Conservation (phyloP, 2,888 invertebrate species). For the Orchesellides sinensis region DNA sequence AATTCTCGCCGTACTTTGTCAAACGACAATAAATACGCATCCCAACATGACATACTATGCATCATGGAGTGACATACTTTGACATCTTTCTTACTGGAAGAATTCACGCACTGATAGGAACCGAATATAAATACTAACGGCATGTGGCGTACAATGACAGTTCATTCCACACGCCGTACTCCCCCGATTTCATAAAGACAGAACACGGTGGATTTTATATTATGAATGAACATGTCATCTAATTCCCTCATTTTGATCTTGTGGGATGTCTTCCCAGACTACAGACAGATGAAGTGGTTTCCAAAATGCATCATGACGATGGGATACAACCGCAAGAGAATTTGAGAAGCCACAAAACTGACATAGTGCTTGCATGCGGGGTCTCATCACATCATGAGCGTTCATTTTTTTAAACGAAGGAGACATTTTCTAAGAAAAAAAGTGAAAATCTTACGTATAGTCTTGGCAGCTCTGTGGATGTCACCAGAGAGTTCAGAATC, state of each 20-base stretch:
- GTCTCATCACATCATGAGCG: background rate
- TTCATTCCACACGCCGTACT: conserved; percentile 40
- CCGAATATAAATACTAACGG: background rate
- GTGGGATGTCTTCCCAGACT: conserved; percentile 25
- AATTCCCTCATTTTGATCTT: conserved; percentile 46
- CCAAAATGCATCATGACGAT: conserved; percentile 21
- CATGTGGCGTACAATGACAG: conserved; percentile 31
- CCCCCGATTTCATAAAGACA: conserved; percentile 31
- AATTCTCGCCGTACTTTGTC: background rate
- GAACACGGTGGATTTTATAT: conserved; percentile 30
- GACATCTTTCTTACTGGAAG: too few relatives aligned
- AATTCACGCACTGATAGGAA: background rate
- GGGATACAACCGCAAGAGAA: background rate
- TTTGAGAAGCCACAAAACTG: conserved; percentile 23
- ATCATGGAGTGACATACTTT: too few relatives aligned
- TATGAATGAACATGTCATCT: conserved; percentile 56
- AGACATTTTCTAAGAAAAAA: background rate
- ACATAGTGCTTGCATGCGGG: conserved; percentile 32
- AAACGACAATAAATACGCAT: background rate
- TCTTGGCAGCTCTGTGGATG: conserved; percentile 72
- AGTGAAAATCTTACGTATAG: conserved; percentile 71
- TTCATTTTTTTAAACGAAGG: background rate
- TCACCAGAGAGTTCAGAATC: conserved; percentile 72
- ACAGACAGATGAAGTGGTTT: conserved; percentile 3
- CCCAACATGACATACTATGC: background rate